Percentiles rank a stretch among this genome's conserved stretches.
These are phyloP conservation scores for Orchesella cincta DNA, from an alignment of 1,140 invertebrate species.

Conservation along the genomic window DNA sequence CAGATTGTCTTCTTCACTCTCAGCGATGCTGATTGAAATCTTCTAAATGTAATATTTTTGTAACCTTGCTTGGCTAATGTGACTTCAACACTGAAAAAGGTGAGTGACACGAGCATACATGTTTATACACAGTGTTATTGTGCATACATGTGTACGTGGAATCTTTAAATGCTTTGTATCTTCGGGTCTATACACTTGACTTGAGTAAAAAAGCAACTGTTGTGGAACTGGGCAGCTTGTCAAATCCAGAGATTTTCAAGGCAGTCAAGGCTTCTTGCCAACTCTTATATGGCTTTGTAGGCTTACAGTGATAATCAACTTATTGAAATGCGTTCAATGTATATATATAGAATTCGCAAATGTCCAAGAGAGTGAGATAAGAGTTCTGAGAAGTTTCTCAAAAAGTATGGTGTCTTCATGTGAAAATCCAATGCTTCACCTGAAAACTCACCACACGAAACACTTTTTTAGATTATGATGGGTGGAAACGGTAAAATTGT, in stretches of 20 bases:
- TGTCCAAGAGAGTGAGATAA: too few species aligned
- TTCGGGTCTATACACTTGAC: too few species aligned
- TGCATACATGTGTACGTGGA: neutral
- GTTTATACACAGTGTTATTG: neutral
- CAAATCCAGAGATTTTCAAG: neutral
- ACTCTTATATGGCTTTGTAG: neutral
- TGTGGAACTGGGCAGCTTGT: conserved; percentile 16
- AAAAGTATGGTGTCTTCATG: too few species aligned
- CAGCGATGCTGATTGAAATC: too few species aligned
- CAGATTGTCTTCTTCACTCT: too few species aligned
- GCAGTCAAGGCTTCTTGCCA: conserved; percentile 12
- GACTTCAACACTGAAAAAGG: neutral
- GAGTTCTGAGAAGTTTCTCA: too few species aligned
- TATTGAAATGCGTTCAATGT: too few species aligned
- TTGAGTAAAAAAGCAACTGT: neutral
- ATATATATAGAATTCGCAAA: too few species aligned
- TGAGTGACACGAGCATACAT: conserved; percentile 7
- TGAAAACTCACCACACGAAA: neutral
- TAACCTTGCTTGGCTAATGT: neutral
- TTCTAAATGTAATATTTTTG: neutral
- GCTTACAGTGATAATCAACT: too few species aligned
- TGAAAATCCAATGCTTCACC: too few species aligned
- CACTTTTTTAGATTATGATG: neutral
- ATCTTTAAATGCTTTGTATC: neutral
- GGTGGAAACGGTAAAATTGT: neutral